Evolutionary conservation across 2,113 vertebrate genomes (phyloP).

Genomic region (Cepphus grylle): DNA sequence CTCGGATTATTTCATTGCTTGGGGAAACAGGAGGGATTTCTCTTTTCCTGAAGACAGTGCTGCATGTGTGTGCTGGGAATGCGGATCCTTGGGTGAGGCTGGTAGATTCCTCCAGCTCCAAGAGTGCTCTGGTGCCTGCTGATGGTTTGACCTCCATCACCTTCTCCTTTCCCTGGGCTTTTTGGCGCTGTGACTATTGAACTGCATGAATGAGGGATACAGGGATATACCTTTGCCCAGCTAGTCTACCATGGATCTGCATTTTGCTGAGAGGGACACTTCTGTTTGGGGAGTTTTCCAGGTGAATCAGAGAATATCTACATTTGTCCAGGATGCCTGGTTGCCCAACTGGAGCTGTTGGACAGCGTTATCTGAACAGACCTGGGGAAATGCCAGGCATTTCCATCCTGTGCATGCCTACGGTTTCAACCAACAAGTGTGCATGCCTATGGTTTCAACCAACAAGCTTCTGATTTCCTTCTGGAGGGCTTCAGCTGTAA

Average conservation of each 20-base stretch:
- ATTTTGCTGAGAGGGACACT: background rate
- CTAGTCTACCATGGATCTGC: too few species aligned
- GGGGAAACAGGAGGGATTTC: background rate
- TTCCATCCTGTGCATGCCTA: accelerated
- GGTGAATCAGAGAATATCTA: background rate
- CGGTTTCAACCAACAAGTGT: background rate
- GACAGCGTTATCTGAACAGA: background rate
- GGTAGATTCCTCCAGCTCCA: background rate
- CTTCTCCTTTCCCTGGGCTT: background rate
- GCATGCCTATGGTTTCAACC: background rate
- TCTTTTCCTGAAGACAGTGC: background rate
- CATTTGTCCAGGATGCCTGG: background rate
- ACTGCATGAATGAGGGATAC: too few species aligned
- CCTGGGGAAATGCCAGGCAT: background rate
- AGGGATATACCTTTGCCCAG: background rate
- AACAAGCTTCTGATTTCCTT: background rate
- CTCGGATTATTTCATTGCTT: background rate
- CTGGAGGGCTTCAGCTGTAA: background rate
- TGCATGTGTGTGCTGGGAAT: background rate
- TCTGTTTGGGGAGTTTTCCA: background rate
- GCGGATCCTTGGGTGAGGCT: background rate
- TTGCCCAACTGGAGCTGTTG: accelerated
- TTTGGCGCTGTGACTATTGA: background rate
- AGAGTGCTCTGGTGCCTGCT: background rate
- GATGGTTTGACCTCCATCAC: background rate